Conservation (phyloP, 2,797 vertebrate genomes). For the Eospalax fontanierii region DNA sequence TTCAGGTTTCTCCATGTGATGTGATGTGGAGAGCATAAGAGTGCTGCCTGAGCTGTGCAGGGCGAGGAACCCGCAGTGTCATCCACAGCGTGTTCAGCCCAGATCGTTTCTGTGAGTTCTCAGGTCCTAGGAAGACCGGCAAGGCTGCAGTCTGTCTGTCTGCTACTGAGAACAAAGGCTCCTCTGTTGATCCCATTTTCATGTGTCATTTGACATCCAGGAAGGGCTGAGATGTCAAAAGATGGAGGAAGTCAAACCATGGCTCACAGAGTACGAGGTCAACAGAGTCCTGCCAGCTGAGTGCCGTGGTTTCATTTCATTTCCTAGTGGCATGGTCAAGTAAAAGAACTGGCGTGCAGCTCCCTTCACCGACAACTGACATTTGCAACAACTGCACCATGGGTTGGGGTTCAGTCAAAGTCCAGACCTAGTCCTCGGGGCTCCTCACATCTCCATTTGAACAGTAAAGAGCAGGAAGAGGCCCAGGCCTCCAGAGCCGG, state of each 20-base stretch:
- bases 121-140: neutral
- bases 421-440: neutral
- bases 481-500: fast-evolving
- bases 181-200: neutral
- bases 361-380: too few species aligned
- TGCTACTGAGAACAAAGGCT: neutral
- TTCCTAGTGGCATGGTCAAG: neutral
- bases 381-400: fast-evolving
- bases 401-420: neutral
- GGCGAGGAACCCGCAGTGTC: fast-evolving
- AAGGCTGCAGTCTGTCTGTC: neutral
- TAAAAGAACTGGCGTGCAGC: neutral
- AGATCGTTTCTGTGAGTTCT: neutral
- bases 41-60: neutral
- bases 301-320: neutral
- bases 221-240: neutral
- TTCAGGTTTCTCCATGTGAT: neutral
- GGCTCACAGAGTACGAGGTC: neutral
- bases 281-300: neutral
- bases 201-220: neutral
- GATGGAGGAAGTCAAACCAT: fast-evolving
- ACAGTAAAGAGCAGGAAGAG: neutral
- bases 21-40: fast-evolving
- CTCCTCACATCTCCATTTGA: neutral
- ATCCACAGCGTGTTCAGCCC: neutral